These are phyloP conservation scores for Drosophila seguyi DNA, from an alignment of 1,140 invertebrate genomes.

Conservation along the genomic window DNA sequence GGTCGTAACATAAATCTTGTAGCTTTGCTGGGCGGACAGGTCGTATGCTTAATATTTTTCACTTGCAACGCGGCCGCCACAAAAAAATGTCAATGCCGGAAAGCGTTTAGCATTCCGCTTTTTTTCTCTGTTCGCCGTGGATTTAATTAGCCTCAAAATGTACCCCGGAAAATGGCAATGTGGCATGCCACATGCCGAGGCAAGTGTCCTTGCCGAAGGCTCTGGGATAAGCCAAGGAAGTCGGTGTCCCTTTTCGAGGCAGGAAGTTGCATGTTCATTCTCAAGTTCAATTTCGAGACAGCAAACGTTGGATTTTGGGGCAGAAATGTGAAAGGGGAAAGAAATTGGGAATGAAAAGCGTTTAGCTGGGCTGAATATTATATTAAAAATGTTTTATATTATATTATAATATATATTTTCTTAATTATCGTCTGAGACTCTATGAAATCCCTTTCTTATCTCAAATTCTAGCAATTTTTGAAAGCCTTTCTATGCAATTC, in stretches of 20 bases:
- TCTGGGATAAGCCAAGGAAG: constrained; percentile 56
- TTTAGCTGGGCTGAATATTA: not conserved
- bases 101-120: constrained; percentile 72
- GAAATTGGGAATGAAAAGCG: not conserved
- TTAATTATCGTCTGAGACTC: too few species aligned
- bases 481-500: not conserved
- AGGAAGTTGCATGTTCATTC: constrained; percentile 72
- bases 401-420: too few species aligned
- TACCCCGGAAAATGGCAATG: constrained; percentile 63
- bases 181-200: constrained; percentile 58
- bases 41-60: constrained; percentile 75
- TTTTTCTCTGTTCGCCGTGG: constrained; percentile 49
- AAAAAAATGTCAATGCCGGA: constrained; percentile 79
- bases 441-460: not conserved
- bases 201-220: constrained; percentile 38
- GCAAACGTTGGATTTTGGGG: not conserved
- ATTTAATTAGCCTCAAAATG: constrained; percentile 81
- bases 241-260: constrained; percentile 23
- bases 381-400: not conserved
- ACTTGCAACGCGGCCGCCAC: constrained; percentile 9
- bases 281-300: constrained; percentile 73
- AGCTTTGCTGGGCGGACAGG: constrained; percentile 42
- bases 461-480: not conserved
- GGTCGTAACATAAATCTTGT: constrained; percentile 68
- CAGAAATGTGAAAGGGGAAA: not conserved